These are phyloP conservation scores for Gracilinanus agilis DNA, from an alignment of 2,113 vertebrate species.

Conservation along the genomic window DNA sequence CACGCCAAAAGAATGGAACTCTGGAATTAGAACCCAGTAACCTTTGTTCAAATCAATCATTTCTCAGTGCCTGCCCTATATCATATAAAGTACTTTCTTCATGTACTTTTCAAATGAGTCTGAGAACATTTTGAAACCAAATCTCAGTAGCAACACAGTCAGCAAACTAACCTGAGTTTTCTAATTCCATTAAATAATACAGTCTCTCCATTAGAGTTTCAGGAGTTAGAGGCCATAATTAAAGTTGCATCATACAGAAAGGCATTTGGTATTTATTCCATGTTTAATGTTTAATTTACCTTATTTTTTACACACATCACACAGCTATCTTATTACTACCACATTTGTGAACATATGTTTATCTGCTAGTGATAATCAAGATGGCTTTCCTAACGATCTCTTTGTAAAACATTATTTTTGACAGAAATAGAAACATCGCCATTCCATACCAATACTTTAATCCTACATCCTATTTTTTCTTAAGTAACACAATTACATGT, in stretches of 20 bases:
- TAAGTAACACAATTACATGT: constrained; percentile 51
- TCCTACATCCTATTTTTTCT: constrained; percentile 52
- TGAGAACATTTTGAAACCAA: constrained; percentile 26
- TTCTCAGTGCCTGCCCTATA: not conserved
- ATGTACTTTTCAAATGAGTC: constrained; percentile 11
- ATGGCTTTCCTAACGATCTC: constrained; percentile 56
- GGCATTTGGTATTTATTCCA: not conserved
- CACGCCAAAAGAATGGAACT: not conserved
- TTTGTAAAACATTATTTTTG: constrained; percentile 75
- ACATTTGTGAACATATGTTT: constrained; percentile 22
- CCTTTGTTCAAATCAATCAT: not conserved
- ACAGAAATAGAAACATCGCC: constrained; percentile 58
- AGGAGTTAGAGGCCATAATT: not conserved
- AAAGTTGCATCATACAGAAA: constrained; percentile 4
- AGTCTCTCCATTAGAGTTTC: not conserved
- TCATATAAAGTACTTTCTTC: not conserved
- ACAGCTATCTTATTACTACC: constrained; percentile 52
- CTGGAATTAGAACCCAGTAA: not conserved
- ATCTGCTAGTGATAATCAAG: constrained; percentile 39
- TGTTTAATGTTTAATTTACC: constrained; percentile 31
- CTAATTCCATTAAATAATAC: constrained; percentile 16
- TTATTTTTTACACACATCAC: constrained; percentile 10
- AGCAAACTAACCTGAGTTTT: constrained; percentile 17
- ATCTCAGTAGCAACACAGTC: not conserved
- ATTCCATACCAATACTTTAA: constrained; percentile 12